phyloP scores from a whole-genome alignment of 2,888 invertebrate genomes.

The Andricus quercusramuli region DNA sequence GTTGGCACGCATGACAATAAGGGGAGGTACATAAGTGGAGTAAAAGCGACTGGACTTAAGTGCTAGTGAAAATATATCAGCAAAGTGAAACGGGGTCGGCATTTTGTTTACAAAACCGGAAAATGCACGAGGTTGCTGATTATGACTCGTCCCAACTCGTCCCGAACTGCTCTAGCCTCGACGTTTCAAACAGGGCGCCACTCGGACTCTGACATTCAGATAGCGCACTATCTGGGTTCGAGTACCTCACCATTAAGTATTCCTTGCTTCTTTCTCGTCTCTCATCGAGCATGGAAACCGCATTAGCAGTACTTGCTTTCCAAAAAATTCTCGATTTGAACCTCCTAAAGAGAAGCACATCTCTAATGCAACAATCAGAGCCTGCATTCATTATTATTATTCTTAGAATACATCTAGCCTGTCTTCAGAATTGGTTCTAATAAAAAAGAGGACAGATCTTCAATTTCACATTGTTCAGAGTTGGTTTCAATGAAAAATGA shows the following conservation, averaged over 20 bases:
- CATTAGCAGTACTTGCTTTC: neutral
- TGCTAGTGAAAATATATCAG: slow-evolving; percentile 3
- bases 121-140: slow-evolving; percentile 7
- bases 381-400: neutral
- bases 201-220: slow-evolving; percentile 4
- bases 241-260: slow-evolving; percentile 17
- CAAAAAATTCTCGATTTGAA: neutral
- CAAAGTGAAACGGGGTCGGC: neutral
- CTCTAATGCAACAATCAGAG: neutral
- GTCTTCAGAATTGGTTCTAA: neutral
- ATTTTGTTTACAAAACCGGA: neutral
- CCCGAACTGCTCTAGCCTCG: neutral
- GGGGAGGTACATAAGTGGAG: neutral
- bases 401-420: no score
- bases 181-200: slow-evolving; percentile 1
- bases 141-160: slow-evolving; percentile 1
- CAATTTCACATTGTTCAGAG: neutral
- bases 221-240: slow-evolving; percentile 15
- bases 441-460: neutral
- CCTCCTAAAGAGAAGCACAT: neutral
- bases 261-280: neutral
- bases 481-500: neutral
- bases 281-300: slow-evolving; percentile 7
- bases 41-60: neutral
- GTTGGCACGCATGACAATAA: slow-evolving; percentile 24